Evolutionary conservation across 2,113 vertebrate genomes (phyloP), one percentile per base, ranked within the genome.

Genomic region (Lasiurus cinereus): DNA sequence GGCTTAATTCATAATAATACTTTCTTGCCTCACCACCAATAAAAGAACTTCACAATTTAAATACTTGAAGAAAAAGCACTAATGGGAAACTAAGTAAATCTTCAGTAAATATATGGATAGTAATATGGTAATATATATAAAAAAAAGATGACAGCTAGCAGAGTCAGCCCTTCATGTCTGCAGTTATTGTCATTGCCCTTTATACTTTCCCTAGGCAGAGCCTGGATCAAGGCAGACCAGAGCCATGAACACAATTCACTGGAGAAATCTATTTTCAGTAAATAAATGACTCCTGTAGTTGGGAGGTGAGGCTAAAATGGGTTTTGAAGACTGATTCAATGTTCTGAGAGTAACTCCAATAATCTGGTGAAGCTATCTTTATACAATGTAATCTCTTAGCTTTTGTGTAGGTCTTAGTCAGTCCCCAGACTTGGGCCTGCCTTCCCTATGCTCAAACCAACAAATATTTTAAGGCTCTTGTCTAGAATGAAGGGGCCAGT

Each of bases 221-320:
- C n/a, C n/a, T 52, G 78, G 83, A 59, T 94, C 83, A 83, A 36
- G 50, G 66, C 79, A 93, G 89, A 77, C 83, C 22, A 39, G 82
- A 86, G 69, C 33, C 36, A 70, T 78, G 64, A 78, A 22, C 0
- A 3, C 36, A 72, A 77, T 91, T 86, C 66, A 39, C 43, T 85
- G 43, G 14, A 93, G 56, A 96, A 77, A 83, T 72, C 70, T 59
- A 86, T 83, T 96, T 95, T 92, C 74, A 90, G 86, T 87, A 91
- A 88, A 76, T 16, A 33, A 29, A 82, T 69, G n/a, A 21, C 59
- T 94, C 27, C 27, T 90, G 3, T 33, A 82, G 52, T 84, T 82
- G 54, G 36, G 27, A 89, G 52, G 39, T 43, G 9, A 86, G 15
- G 24, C 21, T 3, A 1, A 74, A 64, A 79, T 36, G 82, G 22